These are phyloP conservation scores for Tetranychus piercei DNA, from an alignment of 2,888 invertebrate genomes.

Conservation along the genomic window DNA sequence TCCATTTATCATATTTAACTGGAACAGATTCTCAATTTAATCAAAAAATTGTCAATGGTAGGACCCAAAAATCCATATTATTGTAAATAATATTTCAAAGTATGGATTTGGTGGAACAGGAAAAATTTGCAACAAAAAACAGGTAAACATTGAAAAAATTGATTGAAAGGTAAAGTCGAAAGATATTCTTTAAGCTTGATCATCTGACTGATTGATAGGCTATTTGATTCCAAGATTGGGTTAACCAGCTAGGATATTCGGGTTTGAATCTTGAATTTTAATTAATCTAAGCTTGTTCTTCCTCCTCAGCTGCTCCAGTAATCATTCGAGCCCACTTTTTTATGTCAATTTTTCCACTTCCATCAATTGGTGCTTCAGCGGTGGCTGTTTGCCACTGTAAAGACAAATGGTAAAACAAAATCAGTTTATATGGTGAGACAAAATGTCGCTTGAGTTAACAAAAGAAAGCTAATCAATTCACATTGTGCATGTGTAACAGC, in stretches of 20 bases:
- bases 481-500: neutral
- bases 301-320: conserved; percentile 61
- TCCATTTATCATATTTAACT: neutral
- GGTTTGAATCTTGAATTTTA: too few relatives aligned
- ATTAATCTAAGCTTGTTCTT: conserved; percentile 14
- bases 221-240: too few relatives aligned
- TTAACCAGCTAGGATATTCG: too few relatives aligned
- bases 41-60: neutral
- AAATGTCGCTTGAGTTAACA: neutral
- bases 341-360: conserved; percentile 74
- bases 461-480: neutral
- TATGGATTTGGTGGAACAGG: too few relatives aligned
- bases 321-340: conserved; percentile 65
- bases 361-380: conserved; percentile 73
- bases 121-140: too few relatives aligned
- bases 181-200: too few relatives aligned
- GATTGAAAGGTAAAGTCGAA: too few relatives aligned
- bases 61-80: too few relatives aligned
- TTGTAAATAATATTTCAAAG: too few relatives aligned
- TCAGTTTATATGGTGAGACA: neutral
- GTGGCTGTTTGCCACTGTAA: conserved; percentile 53
- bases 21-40: neutral
- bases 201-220: too few relatives aligned
- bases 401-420: neutral
- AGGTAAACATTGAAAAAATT: too few relatives aligned